Evolutionary conservation across 1,140 invertebrate species (phyloP).

Genomic region (Hycleus cichorii): DNA sequence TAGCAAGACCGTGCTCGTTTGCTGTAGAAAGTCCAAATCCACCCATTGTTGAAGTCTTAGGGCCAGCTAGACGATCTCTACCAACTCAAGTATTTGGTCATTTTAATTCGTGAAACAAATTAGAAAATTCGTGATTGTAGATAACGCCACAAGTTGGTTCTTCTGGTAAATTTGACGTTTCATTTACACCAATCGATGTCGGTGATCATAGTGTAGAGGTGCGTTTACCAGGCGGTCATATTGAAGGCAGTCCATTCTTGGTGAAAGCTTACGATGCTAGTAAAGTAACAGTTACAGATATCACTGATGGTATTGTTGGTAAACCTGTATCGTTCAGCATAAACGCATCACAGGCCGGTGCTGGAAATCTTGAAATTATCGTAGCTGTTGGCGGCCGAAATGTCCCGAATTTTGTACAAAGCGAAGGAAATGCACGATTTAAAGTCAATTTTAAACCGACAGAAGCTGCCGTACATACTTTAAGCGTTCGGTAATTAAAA

Average conservation of each 20-base stretch:
- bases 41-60: slow-evolving; percentile 71
- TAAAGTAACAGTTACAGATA: slow-evolving; percentile 85
- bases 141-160: slow-evolving; percentile 35
- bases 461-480: slow-evolving; percentile 77
- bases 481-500: slow-evolving; percentile 58
- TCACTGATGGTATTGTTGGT: slow-evolving; percentile 79
- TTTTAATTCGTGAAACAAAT: too few relatives aligned
- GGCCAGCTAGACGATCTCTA: slow-evolving; percentile 63
- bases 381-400: slow-evolving; percentile 96
- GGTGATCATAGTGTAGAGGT: slow-evolving; percentile 90
- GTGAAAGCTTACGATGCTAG: slow-evolving; percentile 93
- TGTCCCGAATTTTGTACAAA: slow-evolving; percentile 97
- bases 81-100: slow-evolving; percentile 51
- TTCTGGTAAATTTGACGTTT: slow-evolving; percentile 51
- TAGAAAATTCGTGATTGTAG: slow-evolving; percentile 15
- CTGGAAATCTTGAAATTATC: slow-evolving; percentile 95
- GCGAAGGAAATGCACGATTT: slow-evolving; percentile 93
- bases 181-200: slow-evolving; percentile 82
- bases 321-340: slow-evolving; percentile 91
- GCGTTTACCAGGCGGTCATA: slow-evolving; percentile 67
- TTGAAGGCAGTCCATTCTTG: slow-evolving; percentile 90
- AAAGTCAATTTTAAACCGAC: slow-evolving; percentile 95
- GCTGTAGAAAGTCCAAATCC: slow-evolving; percentile 70
- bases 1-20: slow-evolving; percentile 76
- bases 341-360: slow-evolving; percentile 68